Base-by-base conservation (phyloP, 2,888 invertebrate genomes). In the Apoderus coryli region DNA sequence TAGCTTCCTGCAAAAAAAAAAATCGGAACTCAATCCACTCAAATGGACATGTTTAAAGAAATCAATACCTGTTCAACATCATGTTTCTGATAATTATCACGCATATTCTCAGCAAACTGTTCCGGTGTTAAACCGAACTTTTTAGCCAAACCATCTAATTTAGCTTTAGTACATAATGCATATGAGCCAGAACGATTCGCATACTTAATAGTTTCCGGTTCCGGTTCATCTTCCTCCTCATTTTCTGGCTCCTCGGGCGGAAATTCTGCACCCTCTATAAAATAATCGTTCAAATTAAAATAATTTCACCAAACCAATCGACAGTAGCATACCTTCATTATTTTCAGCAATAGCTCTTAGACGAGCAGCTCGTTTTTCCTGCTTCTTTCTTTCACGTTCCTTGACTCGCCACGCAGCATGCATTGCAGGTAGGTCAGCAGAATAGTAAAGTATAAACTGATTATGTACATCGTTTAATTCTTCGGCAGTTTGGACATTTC, bases 51-150 rank as follows among this genome's bases (percentile, higher is more conserved):
- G n/a, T n/a, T n/a, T n/a, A n/a, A n/a, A n/a, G n/a, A n/a, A n/a
- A n/a, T n/a, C n/a, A n/a, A n/a, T n/a, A n/a, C n/a, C 53, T 95
- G 93, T 28, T 92, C 92, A 2, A 95, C 88, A 50, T 95, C 95
- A 54, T 92, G 85, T 9, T 89, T 66, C 54, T 89, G 88, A 56
- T 95, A 95, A 55, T 90, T 89, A 51, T 95, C 93, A 2, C 90
- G 72, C 4, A 96, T 65, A 62, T 98, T 96, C 61, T 95, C 93
- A 0, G 90, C 92, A 56, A 90, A 93, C 57, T 95, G 81, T 52
- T 90, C 88, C 0, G 96, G 89, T 0, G 79, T 74, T 29, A 98
- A 61, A 37, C 96, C 36, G 24, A 35, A 38, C 32, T 32, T 27
- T 22, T 42, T 37, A n/a, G 39, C 35, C 16, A 35, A 32, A 55